phyloP scores from a whole-genome alignment of 1,140 invertebrate genomes.

The Drosophila santomea region DNA sequence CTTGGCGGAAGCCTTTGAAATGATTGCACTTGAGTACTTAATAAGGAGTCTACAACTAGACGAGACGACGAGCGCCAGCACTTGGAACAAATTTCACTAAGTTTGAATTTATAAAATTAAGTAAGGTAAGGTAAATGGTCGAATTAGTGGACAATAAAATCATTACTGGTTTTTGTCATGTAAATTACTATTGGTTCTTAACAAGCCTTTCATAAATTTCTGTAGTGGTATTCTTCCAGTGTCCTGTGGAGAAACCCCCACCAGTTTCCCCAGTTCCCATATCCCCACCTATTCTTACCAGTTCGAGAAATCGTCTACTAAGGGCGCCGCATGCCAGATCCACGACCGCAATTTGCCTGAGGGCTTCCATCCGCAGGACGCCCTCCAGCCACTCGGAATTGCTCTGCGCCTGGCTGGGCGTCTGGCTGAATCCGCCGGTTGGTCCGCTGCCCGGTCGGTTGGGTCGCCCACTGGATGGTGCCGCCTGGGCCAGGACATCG shows the following conservation, averaged over 20 bases:
- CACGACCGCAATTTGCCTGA: slow-evolving; percentile 74
- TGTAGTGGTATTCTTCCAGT: slow-evolving; percentile 2
- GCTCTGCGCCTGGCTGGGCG: slow-evolving; percentile 36
- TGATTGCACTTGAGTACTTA: slow-evolving; percentile 73
- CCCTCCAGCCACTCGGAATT: slow-evolving; percentile 69
- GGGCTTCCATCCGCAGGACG: slow-evolving; percentile 61
- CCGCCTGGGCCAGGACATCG: slow-evolving; percentile 60
- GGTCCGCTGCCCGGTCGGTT: slow-evolving; percentile 24
- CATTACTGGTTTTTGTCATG: too few relatives aligned
- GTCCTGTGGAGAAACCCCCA: background rate
- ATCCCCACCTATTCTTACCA: slow-evolving; percentile 64
- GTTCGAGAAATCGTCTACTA: slow-evolving; percentile 74
- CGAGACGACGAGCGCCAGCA: slow-evolving; percentile 6
- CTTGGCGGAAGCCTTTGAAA: slow-evolving; percentile 80
- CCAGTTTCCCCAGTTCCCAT: background rate
- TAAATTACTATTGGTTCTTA: too few relatives aligned
- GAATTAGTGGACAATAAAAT: background rate
- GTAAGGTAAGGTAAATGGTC: too few relatives aligned
- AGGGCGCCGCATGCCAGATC: slow-evolving; percentile 76
- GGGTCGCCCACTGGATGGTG: background rate
- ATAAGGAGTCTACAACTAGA: slow-evolving; percentile 44
- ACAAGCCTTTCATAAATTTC: too few relatives aligned
- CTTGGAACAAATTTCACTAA: background rate
- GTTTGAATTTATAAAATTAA: background rate
- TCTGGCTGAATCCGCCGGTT: slow-evolving; percentile 21